Evolutionary conservation across 2,113 vertebrate species (phyloP), one percentile per base, ranked within the genome.

Genomic region (Lasiurus cinereus): DNA sequence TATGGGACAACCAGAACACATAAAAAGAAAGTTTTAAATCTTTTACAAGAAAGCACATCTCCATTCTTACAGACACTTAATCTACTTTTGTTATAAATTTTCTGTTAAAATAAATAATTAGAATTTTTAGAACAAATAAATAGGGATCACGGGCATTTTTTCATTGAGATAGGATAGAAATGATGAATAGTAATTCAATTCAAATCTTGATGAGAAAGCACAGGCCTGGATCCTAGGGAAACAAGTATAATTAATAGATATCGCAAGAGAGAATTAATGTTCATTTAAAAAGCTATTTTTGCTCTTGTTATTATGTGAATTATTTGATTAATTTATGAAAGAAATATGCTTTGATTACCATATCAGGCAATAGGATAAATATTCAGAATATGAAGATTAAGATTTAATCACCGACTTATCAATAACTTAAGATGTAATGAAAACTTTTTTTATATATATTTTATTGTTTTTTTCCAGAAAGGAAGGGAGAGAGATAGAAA

Each of bases 251-350:
- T 54, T 78, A 36, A 84, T n/a, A 56, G 48, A 13, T 56, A 79
- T 29, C 76, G 6, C 21, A 79, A 79, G 21, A 27, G 19, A 83
- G 24, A 93, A 92, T 73, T 83, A 29, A 52, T 70, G 8, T 73
- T 77, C 16, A 70, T 48, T 86, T 50, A 36, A 89, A 76, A 84
- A 36, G 19, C 19, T 62, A 56, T 67, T 77, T 83, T 93, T 83
- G 27, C 10, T 79, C 29, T 43, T 92, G 33, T 54, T 36, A 87
- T 74, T 72, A 76, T 70, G 21, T 56, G 29, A 91, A 91, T 80
- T 88, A 73, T 76, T 85, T 79, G 33, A 74, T 8, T 91, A 88
- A 70, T 56, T 79, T 83, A 29, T 79, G 2, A 66, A 76, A 94
- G 36, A 83, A 73, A 92, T 69, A 33, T 56, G 3, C 36, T 39